phyloP scores from a whole-genome alignment of 2,113 vertebrate species.

The Nanorana parkeri region DNA sequence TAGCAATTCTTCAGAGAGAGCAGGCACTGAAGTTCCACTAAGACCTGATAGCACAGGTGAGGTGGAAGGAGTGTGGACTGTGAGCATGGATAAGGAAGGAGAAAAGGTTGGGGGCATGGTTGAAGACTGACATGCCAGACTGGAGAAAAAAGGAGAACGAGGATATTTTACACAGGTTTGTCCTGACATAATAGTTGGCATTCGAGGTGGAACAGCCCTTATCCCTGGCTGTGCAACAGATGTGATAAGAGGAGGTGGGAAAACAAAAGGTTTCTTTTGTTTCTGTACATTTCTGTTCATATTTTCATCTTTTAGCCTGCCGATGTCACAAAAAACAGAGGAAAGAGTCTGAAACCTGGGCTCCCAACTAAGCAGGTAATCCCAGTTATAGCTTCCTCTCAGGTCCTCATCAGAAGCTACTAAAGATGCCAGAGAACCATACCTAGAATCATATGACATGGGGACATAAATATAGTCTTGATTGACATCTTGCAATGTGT shows the following conservation, averaged over 20 bases:
- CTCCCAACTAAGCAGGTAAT: conserved; percentile 82
- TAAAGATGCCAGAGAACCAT: conserved; percentile 67
- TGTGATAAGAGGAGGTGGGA: conserved; percentile 88
- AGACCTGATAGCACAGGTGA: conserved; percentile 76
- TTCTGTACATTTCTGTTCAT: conserved; percentile 65
- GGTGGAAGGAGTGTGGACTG: conserved; percentile 72
- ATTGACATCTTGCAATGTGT: conserved; percentile 60
- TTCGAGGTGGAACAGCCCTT: conserved; percentile 81
- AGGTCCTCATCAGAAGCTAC: conserved; percentile 66
- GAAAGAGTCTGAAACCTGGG: conserved; percentile 85
- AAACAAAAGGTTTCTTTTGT: conserved; percentile 75
- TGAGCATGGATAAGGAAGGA: conserved; percentile 83
- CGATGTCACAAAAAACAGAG: conserved; percentile 88
- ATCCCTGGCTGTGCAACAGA: conserved; percentile 86
- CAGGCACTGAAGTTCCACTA: conserved; percentile 63
- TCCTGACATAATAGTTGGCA: conserved; percentile 69
- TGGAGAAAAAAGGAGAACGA: conserved; percentile 71
- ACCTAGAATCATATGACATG: conserved; percentile 61
- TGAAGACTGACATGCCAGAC: conserved; percentile 72
- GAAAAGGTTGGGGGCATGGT: conserved; percentile 83
- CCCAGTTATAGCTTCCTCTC: conserved; percentile 71
- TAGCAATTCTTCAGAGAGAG: conserved; percentile 66
- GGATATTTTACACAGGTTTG: conserved; percentile 71
- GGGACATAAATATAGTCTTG: conserved; percentile 67
- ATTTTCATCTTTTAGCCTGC: conserved; percentile 84